Conservation (phyloP, 92 coral and sea anemone species). For the Phenganax subtilis region DNA sequence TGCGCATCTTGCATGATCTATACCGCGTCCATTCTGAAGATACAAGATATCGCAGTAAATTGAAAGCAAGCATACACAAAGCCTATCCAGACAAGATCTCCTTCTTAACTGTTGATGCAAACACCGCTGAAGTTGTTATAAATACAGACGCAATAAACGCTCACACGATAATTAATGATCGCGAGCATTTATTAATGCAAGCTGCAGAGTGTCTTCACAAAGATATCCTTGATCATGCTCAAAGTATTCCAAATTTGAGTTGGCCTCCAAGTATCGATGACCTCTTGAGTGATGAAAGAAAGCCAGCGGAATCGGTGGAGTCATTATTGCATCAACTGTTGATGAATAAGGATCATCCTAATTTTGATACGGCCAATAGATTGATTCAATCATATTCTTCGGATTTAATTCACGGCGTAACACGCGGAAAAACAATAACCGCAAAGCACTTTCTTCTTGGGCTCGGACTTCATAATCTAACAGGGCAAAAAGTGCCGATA, state of each 20-base stretch:
- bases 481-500: conserved; percentile 6
- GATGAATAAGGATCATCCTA: conserved; percentile 16
- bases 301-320: conserved; percentile 33
- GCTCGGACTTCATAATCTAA: conserved; percentile 15
- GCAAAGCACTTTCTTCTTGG: conserved; percentile 22
- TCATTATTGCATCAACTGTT: conserved; percentile 28
- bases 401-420: conserved; percentile 11
- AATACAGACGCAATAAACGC: not conserved
- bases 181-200: not conserved
- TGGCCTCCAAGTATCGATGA: not conserved
- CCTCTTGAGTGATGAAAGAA: conserved; percentile 36
- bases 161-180: not conserved
- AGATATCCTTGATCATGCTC: not conserved
- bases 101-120: not conserved
- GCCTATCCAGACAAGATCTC: not conserved
- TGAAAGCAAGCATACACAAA: not conserved
- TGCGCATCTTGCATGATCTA: not conserved
- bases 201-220: too few species aligned
- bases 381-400: conserved; percentile 7
- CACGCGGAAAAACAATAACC: conserved; percentile 9
- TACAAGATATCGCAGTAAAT: conserved; percentile 1
- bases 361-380: not conserved
- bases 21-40: not conserved
- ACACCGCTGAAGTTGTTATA: conserved; percentile 5
- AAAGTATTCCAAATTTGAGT: conserved; percentile 12